Conservation (phyloP, 2,888 invertebrate genomes). For the Lepidochrysops patricia region DNA sequence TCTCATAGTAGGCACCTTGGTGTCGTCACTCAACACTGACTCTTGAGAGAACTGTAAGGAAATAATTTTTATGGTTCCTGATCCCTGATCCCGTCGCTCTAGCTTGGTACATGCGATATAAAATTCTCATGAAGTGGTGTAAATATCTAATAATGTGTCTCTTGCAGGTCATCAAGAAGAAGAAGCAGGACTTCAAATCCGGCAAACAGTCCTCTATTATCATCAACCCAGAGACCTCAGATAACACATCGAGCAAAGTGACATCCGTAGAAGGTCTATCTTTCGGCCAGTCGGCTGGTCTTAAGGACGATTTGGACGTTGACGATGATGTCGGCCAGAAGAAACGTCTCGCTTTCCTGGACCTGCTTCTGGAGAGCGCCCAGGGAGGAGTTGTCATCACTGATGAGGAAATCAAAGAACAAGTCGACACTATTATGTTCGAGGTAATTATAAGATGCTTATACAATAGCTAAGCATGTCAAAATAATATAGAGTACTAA, state of each 20-base stretch:
- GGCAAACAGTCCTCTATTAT: conserved; percentile 70
- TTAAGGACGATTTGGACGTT: conserved; percentile 87
- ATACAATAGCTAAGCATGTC: too few relatives aligned
- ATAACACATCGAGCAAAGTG: conserved; percentile 27
- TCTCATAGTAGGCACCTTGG: too few relatives aligned
- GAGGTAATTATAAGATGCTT: conserved; percentile 79
- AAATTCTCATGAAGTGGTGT: too few relatives aligned
- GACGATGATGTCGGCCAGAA: conserved; percentile 88
- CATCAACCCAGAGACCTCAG: conserved; percentile 36
- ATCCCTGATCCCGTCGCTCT: too few relatives aligned
- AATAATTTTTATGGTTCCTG: too few relatives aligned
- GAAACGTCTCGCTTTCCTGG: conserved; percentile 89
- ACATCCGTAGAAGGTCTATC: conserved; percentile 79
- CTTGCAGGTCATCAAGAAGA: conserved; percentile 77
- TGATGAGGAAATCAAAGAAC: conserved; percentile 86
- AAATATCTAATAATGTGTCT: neutral
- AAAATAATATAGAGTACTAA: too few relatives aligned
- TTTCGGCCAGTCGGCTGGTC: conserved; percentile 80
- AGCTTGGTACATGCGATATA: too few relatives aligned
- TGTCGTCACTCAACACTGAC: too few relatives aligned
- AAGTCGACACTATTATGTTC: conserved; percentile 91
- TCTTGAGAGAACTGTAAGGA: too few relatives aligned
- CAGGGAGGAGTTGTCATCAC: conserved; percentile 81
- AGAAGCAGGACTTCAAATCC: conserved; percentile 82
- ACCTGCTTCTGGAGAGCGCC: conserved; percentile 86